These are phyloP conservation scores for Panthera uncia DNA, from an alignment of 2,113 vertebrate species.

Conservation along the genomic window DNA sequence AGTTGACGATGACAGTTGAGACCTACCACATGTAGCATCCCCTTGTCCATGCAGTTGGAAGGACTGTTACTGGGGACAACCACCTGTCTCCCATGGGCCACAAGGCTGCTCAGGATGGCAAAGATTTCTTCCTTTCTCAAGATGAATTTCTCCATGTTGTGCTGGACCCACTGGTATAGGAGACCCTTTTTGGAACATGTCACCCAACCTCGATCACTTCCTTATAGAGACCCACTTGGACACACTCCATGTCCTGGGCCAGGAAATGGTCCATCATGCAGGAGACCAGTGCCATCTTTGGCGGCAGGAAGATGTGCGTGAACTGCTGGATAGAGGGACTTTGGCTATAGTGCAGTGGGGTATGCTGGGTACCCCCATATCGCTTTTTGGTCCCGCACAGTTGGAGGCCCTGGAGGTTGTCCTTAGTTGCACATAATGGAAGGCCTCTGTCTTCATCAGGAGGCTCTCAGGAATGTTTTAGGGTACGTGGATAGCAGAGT, in stretches of 20 bases:
- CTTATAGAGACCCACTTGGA: slow-evolving; percentile 86
- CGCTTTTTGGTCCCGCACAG: slow-evolving; percentile 85
- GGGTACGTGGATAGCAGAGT: slow-evolving; percentile 86
- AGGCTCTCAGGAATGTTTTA: slow-evolving; percentile 87
- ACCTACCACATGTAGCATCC: slow-evolving; percentile 86
- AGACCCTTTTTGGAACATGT: slow-evolving; percentile 86
- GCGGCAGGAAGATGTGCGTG: slow-evolving; percentile 87
- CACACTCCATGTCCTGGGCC: slow-evolving; percentile 84
- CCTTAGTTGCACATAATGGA: slow-evolving; percentile 86
- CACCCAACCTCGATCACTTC: slow-evolving; percentile 85
- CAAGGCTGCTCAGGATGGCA: slow-evolving; percentile 83
- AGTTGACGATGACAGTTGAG: slow-evolving; percentile 83
- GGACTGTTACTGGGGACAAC: slow-evolving; percentile 88
- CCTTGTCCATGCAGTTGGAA: slow-evolving; percentile 88
- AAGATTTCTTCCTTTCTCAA: slow-evolving; percentile 84
- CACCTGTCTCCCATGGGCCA: slow-evolving; percentile 85
- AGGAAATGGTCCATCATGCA: slow-evolving; percentile 85
- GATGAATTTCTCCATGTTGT: slow-evolving; percentile 85
- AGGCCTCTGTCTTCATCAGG: slow-evolving; percentile 89
- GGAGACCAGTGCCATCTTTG: slow-evolving; percentile 86
- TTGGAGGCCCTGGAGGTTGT: slow-evolving; percentile 84
- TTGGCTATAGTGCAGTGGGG: slow-evolving; percentile 88
- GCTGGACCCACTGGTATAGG: slow-evolving; percentile 87
- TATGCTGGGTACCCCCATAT: slow-evolving; percentile 85
- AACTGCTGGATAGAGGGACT: slow-evolving; percentile 87